Percentiles rank a stretch among this genome's conserved stretches.
These are phyloP conservation scores for Chymomyza fuscimana DNA, from an alignment of 2,888 invertebrate species.

Conservation along the genomic window DNA sequence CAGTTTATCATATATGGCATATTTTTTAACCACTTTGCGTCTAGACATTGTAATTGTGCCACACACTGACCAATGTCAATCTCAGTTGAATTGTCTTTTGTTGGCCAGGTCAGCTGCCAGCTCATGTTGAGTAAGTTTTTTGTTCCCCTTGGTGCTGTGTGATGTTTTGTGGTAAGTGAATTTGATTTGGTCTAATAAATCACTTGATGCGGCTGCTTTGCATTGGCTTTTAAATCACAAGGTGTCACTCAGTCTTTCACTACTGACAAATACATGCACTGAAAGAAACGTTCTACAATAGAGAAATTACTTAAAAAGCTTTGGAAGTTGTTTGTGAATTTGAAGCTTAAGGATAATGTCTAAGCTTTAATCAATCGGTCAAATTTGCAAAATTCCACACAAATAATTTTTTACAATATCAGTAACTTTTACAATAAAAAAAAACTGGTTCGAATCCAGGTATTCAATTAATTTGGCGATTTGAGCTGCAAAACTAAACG, in stretches of 20 bases:
- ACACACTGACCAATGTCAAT: constrained; percentile 9
- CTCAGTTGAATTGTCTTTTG: background rate
- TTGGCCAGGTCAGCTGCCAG: background rate
- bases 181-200: constrained; percentile 56
- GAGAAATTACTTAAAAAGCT: background rate
- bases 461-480: too few species aligned
- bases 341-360: too few species aligned
- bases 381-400: too few species aligned
- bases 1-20: background rate
- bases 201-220: constrained; percentile 43
- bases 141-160: background rate
- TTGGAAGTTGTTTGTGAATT: too few species aligned
- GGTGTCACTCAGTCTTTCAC: constrained; percentile 46
- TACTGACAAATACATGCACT: background rate
- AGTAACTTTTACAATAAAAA: too few species aligned
- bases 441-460: too few species aligned
- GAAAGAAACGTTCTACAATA: background rate
- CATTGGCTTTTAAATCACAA: constrained; percentile 70
- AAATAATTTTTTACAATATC: too few species aligned
- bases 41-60: constrained; percentile 64
- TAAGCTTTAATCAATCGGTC: too few species aligned
- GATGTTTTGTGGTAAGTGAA: background rate
- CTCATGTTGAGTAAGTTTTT: background rate
- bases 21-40: constrained; percentile 26
- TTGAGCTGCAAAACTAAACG: too few species aligned